Evolutionary conservation across 1,140 invertebrate species (phyloP).

Genomic region (Dryas iulia): DNA sequence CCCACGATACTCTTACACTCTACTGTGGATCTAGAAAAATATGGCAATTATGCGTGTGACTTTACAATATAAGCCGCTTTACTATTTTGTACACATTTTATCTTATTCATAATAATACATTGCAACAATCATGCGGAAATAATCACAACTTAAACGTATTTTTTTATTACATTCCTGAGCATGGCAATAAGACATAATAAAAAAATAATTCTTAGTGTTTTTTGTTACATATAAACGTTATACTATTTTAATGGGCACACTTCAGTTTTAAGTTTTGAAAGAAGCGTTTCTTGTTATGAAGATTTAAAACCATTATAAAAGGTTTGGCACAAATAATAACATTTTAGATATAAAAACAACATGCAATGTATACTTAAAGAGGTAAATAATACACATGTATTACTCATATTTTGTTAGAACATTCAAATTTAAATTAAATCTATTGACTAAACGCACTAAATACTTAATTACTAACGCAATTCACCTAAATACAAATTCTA

Average conservation of each 20-base stretch:
- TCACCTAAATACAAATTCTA: conserved; percentile 11
- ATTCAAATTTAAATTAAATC: conserved; percentile 7
- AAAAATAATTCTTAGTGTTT: no score
- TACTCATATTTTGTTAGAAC: background rate
- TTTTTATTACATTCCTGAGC: background rate
- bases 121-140: conserved; percentile 4
- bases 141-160: background rate
- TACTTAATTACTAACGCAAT: background rate
- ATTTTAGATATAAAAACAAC: background rate
- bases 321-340: background rate
- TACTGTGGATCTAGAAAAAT: conserved; percentile 29
- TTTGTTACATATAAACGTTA: background rate
- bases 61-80: conserved; percentile 15
- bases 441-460: conserved; percentile 17
- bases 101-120: conserved; percentile 20
- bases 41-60: conserved; percentile 29
- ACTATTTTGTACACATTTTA: conserved; percentile 19
- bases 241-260: background rate
- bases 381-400: background rate
- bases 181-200: background rate
- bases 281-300: background rate
- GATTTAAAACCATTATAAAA: background rate
- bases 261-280: background rate
- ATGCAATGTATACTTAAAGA: background rate
- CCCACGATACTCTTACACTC: conserved; percentile 10